Evolutionary conservation across 2,888 invertebrate genomes (phyloP), one percentile per base, ranked within the genome.

Genomic region (Latheticus oryzae): DNA sequence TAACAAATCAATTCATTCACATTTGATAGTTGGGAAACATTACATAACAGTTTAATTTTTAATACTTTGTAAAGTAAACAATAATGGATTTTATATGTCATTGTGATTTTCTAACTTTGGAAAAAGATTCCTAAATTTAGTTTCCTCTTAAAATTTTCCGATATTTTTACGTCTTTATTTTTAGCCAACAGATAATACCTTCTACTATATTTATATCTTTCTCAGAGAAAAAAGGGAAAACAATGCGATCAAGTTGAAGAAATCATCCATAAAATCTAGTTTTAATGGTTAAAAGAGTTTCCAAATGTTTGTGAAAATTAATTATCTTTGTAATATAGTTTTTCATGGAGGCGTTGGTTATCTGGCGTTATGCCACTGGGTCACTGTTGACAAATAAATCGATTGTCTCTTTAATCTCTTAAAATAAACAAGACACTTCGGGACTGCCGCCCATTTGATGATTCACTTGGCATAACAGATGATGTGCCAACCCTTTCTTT

Each of bases 311-410:
- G 1, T 12, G 16, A 33, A 23, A 40, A 43, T 43, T 43, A 43
- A 43, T 43, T 28, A 43, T n/a, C 15, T 11, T 12, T 8, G 28
- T 12, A 7, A 28, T 4, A 17, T 7, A 5, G 28, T 28, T 19
- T 24, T 42, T 26, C 16, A n/a, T 11, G 40, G 15, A 1, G 40
- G 40, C 23, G 40, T 5, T n/a, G 8, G 32, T 7, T 16, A 35
- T 7, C 38, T 50, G 50, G 50, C 50, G 50, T 26, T 12, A 37
- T 26, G 50, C 50, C 50, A 50, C 48, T 37, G 48, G 24, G 24
- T 26, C 37, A 48, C 26, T 38, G 50, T 38, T 50, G 50, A 50
- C 50, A 50, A 50, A 50, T 50, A 50, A 38, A 50, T 50, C 37
- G 50, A 50, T 50, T 50, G 50, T 38, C 37, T 50, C 8, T 23